These are phyloP conservation scores for Tamias sibiricus DNA, from an alignment of 2,113 vertebrate genomes.

Conservation along the genomic window DNA sequence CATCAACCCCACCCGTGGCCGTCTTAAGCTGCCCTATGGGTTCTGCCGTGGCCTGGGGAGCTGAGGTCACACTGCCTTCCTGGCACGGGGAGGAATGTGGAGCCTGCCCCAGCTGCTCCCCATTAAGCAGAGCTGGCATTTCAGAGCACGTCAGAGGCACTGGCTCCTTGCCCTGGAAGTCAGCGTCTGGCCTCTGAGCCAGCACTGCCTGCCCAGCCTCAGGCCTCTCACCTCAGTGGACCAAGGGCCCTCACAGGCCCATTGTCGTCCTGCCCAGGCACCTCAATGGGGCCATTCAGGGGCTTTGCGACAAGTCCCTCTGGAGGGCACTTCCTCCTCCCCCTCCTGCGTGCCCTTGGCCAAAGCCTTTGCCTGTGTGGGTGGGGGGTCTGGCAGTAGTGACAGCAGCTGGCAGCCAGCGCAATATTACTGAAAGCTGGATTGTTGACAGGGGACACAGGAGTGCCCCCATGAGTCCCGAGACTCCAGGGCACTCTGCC, in stretches of 20 bases:
- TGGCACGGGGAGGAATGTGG: neutral
- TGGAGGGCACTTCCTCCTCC: slow-evolving; percentile 69
- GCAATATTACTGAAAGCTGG: slow-evolving; percentile 53
- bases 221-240: slow-evolving; percentile 76
- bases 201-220: slow-evolving; percentile 55
- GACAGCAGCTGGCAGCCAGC: slow-evolving; percentile 52
- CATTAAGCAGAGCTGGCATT: slow-evolving; percentile 86
- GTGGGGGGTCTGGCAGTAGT: slow-evolving; percentile 61
- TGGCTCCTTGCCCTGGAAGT: slow-evolving; percentile 78
- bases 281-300: slow-evolving; percentile 77
- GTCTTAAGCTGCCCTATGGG: no score
- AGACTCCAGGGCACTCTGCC: slow-evolving; percentile 17
- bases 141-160: slow-evolving; percentile 80
- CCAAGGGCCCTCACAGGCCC: slow-evolving; percentile 45
- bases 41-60: neutral
- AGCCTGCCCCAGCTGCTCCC: slow-evolving; percentile 80
- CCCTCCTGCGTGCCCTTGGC: neutral
- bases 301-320: slow-evolving; percentile 48
- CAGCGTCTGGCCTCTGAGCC: slow-evolving; percentile 64
- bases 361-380: neutral
- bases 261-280: neutral
- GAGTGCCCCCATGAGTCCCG: slow-evolving; percentile 45
- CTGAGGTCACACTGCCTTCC: neutral
- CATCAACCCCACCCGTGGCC: neutral
- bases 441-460: slow-evolving; percentile 42